Evolutionary conservation across 2,113 vertebrate species (phyloP).

Genomic region (Acrocephalus kingi): DNA sequence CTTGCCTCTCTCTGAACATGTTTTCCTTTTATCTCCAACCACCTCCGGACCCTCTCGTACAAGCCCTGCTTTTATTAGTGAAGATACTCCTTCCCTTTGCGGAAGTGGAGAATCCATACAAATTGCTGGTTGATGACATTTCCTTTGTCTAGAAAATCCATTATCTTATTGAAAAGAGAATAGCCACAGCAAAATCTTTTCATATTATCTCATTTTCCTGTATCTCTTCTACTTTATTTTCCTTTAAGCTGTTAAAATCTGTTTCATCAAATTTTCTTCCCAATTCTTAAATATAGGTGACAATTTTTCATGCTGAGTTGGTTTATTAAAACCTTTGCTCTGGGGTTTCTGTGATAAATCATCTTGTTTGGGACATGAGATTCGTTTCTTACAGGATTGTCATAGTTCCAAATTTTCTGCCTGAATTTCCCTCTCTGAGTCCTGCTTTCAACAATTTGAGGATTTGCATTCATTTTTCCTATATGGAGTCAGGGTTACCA

Average conservation of each 20-base stretch:
- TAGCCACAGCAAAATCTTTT: not conserved
- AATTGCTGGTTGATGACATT: not conserved
- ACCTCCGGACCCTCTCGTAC: not conserved
- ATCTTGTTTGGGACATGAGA: not conserved
- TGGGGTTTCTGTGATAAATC: not conserved
- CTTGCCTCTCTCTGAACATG: not conserved
- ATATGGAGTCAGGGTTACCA: fast-evolving
- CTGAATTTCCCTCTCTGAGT: not conserved
- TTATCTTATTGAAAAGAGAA: not conserved
- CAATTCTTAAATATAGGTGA: not conserved
- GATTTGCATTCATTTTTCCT: not conserved
- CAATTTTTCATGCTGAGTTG: not conserved
- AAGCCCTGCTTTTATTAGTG: not conserved
- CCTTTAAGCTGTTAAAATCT: not conserved
- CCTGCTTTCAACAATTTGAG: not conserved
- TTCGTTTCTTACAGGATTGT: not conserved
- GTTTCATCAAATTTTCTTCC: not conserved
- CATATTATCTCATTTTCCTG: not conserved
- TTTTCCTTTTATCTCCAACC: not conserved
- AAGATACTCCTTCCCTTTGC: not conserved
- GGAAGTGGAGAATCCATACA: not conserved
- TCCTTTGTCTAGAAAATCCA: not conserved
- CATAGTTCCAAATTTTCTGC: not conserved
- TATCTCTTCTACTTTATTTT: not conserved
- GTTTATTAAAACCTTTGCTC: not conserved